Evolutionary conservation across 2,888 invertebrate genomes (phyloP).

Genomic region (Xestia xanthographa): DNA sequence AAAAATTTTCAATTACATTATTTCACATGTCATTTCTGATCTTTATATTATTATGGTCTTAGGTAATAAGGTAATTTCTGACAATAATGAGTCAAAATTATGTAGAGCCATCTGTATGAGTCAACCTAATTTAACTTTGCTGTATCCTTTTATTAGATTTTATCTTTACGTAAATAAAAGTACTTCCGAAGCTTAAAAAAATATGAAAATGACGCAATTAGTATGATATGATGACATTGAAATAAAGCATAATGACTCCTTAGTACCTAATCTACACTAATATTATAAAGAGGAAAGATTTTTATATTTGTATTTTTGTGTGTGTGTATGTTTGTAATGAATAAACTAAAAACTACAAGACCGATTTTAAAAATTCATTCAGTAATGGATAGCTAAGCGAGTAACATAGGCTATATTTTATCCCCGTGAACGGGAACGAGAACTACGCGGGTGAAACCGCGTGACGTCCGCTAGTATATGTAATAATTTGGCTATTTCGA

Average conservation of each 20-base stretch:
- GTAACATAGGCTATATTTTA: too few species aligned
- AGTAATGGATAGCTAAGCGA: too few species aligned
- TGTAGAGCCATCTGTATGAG: not conserved
- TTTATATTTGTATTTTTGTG: too few species aligned
- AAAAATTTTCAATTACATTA: not conserved
- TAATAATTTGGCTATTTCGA: constrained; percentile 21
- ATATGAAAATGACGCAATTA: constrained; percentile 12
- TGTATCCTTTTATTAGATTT: not conserved
- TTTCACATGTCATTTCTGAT: not conserved
- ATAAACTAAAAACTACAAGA: too few species aligned
- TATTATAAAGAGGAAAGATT: too few species aligned
- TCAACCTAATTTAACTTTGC: not conserved
- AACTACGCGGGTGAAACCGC: too few species aligned
- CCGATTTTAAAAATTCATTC: too few species aligned
- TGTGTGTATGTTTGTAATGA: too few species aligned
- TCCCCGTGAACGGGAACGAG: too few species aligned
- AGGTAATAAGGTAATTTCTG: not conserved
- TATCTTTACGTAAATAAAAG: constrained; percentile 22
- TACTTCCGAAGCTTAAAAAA: not conserved
- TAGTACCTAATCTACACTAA: too few species aligned
- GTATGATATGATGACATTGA: not conserved
- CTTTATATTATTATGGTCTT: not conserved
- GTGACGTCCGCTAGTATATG: too few species aligned
- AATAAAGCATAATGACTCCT: not conserved
- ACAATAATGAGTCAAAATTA: not conserved